Percentiles rank a stretch among this genome's conserved stretches.
Evolutionary conservation across 1,140 invertebrate species (phyloP).

Genomic region (Panagrolaimus sp.): DNA sequence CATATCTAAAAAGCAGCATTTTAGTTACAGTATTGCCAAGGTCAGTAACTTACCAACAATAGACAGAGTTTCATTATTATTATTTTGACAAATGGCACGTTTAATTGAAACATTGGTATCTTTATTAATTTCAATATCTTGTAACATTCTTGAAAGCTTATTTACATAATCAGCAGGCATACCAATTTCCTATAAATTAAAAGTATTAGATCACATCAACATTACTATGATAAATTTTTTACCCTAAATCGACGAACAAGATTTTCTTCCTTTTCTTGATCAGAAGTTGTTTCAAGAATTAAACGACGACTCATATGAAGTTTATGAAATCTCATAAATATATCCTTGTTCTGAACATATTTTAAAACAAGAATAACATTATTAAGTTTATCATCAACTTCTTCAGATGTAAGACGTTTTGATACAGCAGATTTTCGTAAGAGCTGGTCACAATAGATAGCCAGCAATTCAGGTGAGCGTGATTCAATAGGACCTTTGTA

Average conservation of each 20-base stretch:
- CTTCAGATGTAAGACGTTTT: conserved; percentile 90
- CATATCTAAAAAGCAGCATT: conserved; percentile 56
- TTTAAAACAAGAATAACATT: conserved; percentile 92
- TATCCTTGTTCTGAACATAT: conserved; percentile 98
- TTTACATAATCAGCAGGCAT: conserved; percentile 99
- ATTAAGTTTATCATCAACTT: conserved; percentile 84
- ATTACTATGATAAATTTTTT: conserved; percentile 27
- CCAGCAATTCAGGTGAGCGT: conserved; percentile 93
- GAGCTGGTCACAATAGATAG: conserved; percentile 99
- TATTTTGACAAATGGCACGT: conserved; percentile 56
- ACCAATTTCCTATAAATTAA: conserved; percentile 68
- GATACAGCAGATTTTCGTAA: conserved; percentile 89
- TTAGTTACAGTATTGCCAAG: not conserved
- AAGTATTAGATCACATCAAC: conserved; percentile 24
- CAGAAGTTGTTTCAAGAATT: conserved; percentile 89
- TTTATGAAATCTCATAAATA: conserved; percentile 99
- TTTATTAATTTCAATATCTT: conserved; percentile 95
- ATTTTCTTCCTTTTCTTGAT: conserved; percentile 98
- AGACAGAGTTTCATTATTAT: conserved; percentile 33
- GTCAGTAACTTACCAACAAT: conserved; percentile 18
- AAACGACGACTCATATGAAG: conserved; percentile 89
- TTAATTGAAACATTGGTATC: conserved; percentile 60
- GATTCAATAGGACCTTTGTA: conserved; percentile 67
- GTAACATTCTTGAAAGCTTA: conserved; percentile 81
- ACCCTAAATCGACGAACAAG: conserved; percentile 74